Evolutionary conservation across 1,140 invertebrate species (phyloP), one percentile per base, ranked within the genome.

Genomic region (Trypoxylus dichotomus): DNA sequence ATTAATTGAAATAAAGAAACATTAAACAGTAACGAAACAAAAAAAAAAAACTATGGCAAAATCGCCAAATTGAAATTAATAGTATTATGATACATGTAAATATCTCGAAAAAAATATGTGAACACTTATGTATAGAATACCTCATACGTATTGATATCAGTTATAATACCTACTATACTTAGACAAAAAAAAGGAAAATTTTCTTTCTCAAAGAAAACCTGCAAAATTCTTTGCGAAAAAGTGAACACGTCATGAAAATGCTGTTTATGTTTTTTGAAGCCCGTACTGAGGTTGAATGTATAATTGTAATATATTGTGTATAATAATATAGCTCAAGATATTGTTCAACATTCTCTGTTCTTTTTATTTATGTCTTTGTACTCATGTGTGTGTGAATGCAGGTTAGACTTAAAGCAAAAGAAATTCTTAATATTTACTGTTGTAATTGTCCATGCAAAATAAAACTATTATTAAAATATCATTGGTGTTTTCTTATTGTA

Each of bases 361-460:
- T 77, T 81, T 83, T 84, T 85, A 83, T 84, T 85, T 84, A 85
- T 85, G 83, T 84, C 82, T 83, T 83, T 84, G 83, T 84, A 83
- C 79, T 83, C 79, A 77, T 82, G 79, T 83, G 81, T 82, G 82
- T 82, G 81, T 81, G 82, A 80, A 80, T 77, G 79, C 80, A 73
- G 79, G 72, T 81, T 83, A 84, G 81, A 80, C 73, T 84, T 63
- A 32, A 80, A 74, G 24, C 41, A 74, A 78, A 82, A 82, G 77
- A 81, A 83, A 79, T 78, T 80, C 81, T 80, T 81, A 80, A 81
- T 82, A 84, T 81, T 84, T 84, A 84, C 79, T 85, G 84, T 85
- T 85, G 84, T 85, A 85, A 84, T 85, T 85, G 84, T 85, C 84
- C 83, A 82, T 80, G 80, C 83, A 83, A 79, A 84, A 84, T 85